Percentiles rank a stretch among this genome's conserved stretches.
Conservation (phyloP, 1,140 invertebrate species). For the Liolophura sinensis region DNA sequence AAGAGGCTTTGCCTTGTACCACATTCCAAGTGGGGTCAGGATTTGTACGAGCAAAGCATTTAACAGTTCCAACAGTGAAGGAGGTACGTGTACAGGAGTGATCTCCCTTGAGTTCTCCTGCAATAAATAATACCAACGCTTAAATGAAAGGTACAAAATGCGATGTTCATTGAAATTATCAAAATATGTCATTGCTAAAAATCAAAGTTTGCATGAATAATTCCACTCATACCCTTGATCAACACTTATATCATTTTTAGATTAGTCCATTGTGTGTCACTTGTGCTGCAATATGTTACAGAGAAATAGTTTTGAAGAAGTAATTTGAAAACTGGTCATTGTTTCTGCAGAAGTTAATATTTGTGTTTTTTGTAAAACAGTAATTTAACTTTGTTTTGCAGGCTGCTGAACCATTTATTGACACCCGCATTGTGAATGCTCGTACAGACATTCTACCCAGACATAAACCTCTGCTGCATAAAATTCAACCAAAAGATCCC, state of each 20-base stretch:
- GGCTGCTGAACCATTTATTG: constrained; percentile 47
- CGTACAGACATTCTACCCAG: constrained; percentile 49
- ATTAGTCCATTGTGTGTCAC: too few species aligned
- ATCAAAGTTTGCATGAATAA: too few species aligned
- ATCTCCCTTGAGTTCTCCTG: constrained; percentile 1
- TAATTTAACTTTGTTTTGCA: constrained; percentile 13
- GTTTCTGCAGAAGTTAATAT: too few species aligned
- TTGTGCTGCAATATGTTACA: too few species aligned
- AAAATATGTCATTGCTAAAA: too few species aligned
- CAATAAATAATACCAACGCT: too few species aligned
- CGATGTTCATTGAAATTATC: too few species aligned
- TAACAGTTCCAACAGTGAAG: constrained; percentile 37
- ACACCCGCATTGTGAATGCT: constrained; percentile 43
- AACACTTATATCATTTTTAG: too few species aligned
- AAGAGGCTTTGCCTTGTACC: constrained; percentile 42
- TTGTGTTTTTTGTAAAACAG: neutral
- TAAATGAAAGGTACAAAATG: too few species aligned
- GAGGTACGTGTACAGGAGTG: constrained; percentile 32
- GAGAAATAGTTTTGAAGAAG: too few species aligned
- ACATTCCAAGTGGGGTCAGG: constrained; percentile 45
- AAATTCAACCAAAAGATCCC: constrained; percentile 47
- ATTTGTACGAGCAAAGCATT: constrained; percentile 47
- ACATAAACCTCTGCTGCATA: constrained; percentile 47
- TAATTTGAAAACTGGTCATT: too few species aligned
- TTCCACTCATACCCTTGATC: too few species aligned